Percentiles rank a stretch among this genome's conserved stretches.
Conservation (phyloP, 2,888 invertebrate species). For the Aphodius granarius region DNA sequence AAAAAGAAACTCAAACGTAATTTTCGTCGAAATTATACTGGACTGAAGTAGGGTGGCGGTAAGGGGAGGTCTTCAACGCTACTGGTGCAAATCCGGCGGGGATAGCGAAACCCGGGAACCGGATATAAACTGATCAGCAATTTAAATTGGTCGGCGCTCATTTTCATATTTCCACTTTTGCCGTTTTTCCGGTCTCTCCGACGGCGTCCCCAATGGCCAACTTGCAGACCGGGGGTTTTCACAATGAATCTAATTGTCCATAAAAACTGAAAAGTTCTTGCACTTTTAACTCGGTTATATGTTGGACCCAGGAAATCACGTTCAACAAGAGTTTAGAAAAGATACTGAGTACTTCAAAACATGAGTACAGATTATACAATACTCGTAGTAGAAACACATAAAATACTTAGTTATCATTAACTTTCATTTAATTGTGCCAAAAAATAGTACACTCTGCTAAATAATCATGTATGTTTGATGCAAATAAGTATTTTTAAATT, state of each 20-base stretch:
- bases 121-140: conserved; percentile 54
- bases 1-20: conserved; percentile 39
- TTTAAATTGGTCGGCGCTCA: conserved; percentile 52
- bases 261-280: background rate
- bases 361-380: background rate
- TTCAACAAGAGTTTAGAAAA: background rate
- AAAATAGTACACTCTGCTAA: no score
- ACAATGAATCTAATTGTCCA: background rate
- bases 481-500: no score
- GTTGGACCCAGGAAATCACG: background rate
- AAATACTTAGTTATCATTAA: no score
- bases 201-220: background rate
- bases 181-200: background rate
- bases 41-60: conserved; percentile 33
- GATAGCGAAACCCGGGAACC: conserved; percentile 48
- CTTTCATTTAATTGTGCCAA: no score
- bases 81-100: conserved; percentile 6
- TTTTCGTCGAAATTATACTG: conserved; percentile 37
- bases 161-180: conserved; percentile 40
- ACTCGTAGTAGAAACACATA: no score
- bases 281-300: background rate
- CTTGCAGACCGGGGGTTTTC: background rate
- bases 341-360: background rate
- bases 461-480: no score
- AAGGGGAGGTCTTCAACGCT: conserved; percentile 16